Evolutionary conservation across 2,888 invertebrate species (phyloP).

Genomic region (Rhamphomyia laevipes): DNA sequence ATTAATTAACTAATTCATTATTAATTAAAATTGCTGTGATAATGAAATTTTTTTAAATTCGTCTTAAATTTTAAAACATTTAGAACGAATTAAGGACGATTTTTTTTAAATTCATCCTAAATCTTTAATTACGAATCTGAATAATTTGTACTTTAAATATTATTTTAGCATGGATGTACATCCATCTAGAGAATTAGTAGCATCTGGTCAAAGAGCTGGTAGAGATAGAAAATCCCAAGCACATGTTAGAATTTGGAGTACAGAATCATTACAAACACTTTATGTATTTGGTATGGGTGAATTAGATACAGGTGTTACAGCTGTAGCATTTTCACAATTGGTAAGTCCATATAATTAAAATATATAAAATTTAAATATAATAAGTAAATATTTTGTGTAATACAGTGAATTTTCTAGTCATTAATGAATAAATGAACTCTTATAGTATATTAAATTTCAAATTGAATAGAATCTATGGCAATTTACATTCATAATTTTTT

Average conservation of each 20-base stretch:
- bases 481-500: too few species aligned
- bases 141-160: not conserved
- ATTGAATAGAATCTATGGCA: too few species aligned
- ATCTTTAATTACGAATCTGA: too few species aligned
- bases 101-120: too few species aligned
- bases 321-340: slow-evolving; percentile 80
- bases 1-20: too few species aligned
- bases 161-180: slow-evolving; percentile 68
- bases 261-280: slow-evolving; percentile 74
- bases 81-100: not conserved
- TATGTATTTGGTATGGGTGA: slow-evolving; percentile 88
- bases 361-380: too few species aligned
- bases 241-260: slow-evolving; percentile 87
- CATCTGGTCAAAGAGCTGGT: slow-evolving; percentile 79
- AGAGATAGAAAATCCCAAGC: slow-evolving; percentile 75
- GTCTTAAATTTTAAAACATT: not conserved
- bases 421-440: too few species aligned
- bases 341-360: slow-evolving; percentile 41
- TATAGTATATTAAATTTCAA: too few species aligned
- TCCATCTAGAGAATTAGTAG: slow-evolving; percentile 76
- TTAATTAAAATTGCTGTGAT: too few species aligned
- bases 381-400: too few species aligned
- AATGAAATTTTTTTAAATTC: not conserved
- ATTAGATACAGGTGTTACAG: slow-evolving; percentile 74
- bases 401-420: too few species aligned